Base-by-base conservation (phyloP, 2,888 invertebrate species). In the Platycheirus rosarum region DNA sequence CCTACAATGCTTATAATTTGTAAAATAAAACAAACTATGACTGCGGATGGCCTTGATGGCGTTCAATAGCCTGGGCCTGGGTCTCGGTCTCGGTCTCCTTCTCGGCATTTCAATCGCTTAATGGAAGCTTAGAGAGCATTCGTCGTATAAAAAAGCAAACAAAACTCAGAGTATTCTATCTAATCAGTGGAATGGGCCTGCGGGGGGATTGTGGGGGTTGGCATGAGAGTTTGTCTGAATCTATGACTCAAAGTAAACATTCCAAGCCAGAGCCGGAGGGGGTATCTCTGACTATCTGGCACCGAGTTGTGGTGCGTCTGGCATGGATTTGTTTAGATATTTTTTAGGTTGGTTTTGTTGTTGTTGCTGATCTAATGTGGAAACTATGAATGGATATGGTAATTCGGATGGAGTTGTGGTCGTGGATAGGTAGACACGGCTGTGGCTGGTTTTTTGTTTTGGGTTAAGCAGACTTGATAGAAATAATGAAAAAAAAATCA, bases 1-100 rank as follows among this genome's bases (percentile, higher is more conserved):
- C 42, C 14, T 29, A 18, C 9, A 26, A 16, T 6, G 9, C 11
- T 48, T 40, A 13, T 16, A 11, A 35, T 14, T n/a, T 29, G 62
- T 57, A 51, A 35, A 75, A 70, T 46, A 75, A 55, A 69, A 32
- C 37, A 79, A 79, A 74, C 75, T 80, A 80, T 60, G 75, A 80
- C 57, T 57, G 13, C 20, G 5, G 40, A 40, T 18, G 79, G 60
- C 79, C 79, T 80, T 80, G 79, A 60, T 57, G 51, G 51, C 79
- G 79, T 80, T 75, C 79, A 75, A 70, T 75, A 69, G 74, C 75
- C 69, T 75, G 55, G 57, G 23, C 40, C 44, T 53, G 35, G 51
- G 60, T 68, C 70, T 29, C 63, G 63, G 62, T 60, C 23, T 23
- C 23, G 23, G 23, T 23, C 23, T 23, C 42, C 48, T 51, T 68